phyloP scores from a whole-genome alignment of 2,113 vertebrate genomes.

The Odobenus rosmarus region DNA sequence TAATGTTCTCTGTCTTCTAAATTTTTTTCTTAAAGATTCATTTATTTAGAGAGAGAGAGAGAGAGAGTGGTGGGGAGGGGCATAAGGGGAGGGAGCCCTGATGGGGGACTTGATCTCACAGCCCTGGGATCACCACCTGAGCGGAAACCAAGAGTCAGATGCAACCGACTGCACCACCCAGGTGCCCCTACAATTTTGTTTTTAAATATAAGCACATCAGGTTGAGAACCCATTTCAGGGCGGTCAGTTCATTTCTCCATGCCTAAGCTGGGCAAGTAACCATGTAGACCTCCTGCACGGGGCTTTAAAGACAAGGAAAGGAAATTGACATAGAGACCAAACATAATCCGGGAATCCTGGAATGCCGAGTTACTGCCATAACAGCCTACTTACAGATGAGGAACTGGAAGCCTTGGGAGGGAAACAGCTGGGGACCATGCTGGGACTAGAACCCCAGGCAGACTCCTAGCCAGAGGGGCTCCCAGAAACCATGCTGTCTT shows the following conservation, averaged over 20 bases:
- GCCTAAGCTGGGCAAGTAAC: fast-evolving
- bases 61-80: background rate
- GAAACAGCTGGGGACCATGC: background rate
- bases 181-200: background rate
- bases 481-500: background rate
- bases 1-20: background rate
- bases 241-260: background rate
- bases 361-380: fast-evolving
- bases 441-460: background rate
- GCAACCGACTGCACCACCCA: background rate
- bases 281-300: background rate
- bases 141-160: background rate
- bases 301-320: background rate
- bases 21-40: background rate
- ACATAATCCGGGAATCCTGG: background rate
- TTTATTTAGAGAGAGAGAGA: background rate
- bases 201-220: background rate
- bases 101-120: background rate
- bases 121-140: background rate
- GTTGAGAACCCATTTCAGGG: background rate
- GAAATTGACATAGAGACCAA: background rate
- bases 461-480: background rate
- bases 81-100: background rate
- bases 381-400: background rate
- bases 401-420: background rate